Conservation (phyloP, 2,113 vertebrate genomes). For the Aptenodytes patagonicus region DNA sequence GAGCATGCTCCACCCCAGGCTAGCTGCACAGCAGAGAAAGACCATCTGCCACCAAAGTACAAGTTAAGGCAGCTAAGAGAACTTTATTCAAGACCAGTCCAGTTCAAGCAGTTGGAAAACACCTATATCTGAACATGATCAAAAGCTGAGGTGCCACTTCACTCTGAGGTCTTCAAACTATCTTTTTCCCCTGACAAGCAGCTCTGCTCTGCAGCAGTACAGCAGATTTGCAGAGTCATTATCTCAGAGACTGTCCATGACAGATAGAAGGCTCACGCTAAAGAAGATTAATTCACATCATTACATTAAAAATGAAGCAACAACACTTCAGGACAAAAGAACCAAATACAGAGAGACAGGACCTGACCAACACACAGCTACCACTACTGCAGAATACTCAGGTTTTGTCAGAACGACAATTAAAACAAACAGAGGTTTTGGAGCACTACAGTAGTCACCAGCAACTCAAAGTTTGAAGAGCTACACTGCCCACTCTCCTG, state of each 20-base stretch:
- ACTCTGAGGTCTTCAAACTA: not conserved
- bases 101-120: not conserved
- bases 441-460: not conserved
- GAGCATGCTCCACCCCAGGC: not conserved
- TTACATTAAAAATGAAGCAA: not conserved
- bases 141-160: not conserved
- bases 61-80: not conserved
- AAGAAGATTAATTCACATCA: not conserved
- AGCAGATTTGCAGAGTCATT: constrained; percentile 22
- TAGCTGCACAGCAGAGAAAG: not conserved
- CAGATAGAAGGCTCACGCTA: not conserved
- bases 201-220: not conserved
- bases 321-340: not conserved
- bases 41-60: not conserved
- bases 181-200: not conserved
- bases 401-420: not conserved
- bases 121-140: not conserved
- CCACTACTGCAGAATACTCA: not conserved
- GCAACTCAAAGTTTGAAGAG: not conserved
- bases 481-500: not conserved
- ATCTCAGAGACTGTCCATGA: not conserved
- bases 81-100: not conserved
- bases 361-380: not conserved
- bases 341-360: not conserved
- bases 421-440: not conserved